Evolutionary conservation across 1,140 invertebrate genomes (phyloP).

Genomic region (Helicoverpa armigera): DNA sequence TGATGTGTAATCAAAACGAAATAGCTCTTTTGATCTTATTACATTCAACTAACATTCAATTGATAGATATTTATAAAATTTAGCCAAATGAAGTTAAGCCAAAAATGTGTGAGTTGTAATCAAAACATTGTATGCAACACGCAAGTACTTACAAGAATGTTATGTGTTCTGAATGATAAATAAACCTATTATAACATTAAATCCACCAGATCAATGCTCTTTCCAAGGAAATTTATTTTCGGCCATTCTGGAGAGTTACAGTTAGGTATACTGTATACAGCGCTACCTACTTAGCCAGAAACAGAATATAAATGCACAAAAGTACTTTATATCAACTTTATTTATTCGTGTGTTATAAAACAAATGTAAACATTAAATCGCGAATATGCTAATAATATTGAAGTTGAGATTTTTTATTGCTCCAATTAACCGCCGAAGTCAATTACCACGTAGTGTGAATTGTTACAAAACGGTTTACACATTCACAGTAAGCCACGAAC

Average conservation of each 20-base stretch:
- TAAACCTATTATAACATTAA: too few relatives aligned
- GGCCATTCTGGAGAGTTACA: background rate
- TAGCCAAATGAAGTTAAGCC: too few relatives aligned
- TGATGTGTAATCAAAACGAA: conserved; percentile 13
- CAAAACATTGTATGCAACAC: too few relatives aligned
- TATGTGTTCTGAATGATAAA: too few relatives aligned
- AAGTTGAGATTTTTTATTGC: conserved; percentile 39
- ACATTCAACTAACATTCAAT: background rate
- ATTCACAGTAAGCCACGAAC: conserved; percentile 19
- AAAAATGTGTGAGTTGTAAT: too few relatives aligned
- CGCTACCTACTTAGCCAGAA: too few relatives aligned
- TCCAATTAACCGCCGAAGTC: conserved; percentile 27
- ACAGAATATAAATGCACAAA: conserved; percentile 15
- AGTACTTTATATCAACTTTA: background rate
- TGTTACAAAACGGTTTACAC: conserved; percentile 23
- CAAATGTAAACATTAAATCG: background rate
- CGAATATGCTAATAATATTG: conserved; percentile 29
- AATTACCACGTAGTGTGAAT: conserved; percentile 19
- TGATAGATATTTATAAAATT: background rate
- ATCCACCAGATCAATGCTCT: background rate
- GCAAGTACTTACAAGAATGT: too few relatives aligned
- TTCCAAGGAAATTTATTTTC: conserved; percentile 30
- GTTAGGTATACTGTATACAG: too few relatives aligned
- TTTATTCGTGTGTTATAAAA: conserved; percentile 16
- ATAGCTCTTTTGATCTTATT: background rate